Evolutionary conservation across 2,888 invertebrate species (phyloP).

Genomic region (Megastigmus dorsalis): DNA sequence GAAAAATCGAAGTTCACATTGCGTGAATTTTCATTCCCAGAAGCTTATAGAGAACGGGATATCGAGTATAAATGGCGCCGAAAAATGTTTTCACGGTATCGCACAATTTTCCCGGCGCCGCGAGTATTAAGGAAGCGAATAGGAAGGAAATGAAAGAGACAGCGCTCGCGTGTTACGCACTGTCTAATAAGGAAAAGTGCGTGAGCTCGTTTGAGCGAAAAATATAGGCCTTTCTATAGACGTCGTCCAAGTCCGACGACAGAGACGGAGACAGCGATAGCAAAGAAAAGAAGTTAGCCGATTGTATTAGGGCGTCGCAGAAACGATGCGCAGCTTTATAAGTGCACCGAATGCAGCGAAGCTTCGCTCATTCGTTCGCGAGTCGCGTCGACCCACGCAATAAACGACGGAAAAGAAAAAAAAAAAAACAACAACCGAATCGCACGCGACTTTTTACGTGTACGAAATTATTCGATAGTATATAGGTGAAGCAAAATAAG

Average conservation of each 20-base stretch:
- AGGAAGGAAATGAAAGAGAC: constrained; percentile 15
- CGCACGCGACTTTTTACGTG: too few species aligned
- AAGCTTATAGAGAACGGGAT: too few species aligned
- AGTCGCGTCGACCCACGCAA: too few species aligned
- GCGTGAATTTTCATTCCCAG: too few species aligned
- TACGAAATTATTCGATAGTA: not conserved
- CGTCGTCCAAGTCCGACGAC: too few species aligned
- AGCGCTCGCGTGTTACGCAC: constrained; percentile 36
- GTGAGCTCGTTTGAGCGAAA: constrained; percentile 49
- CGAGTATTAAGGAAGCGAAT: constrained; percentile 9
- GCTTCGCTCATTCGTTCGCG: constrained; percentile 5
- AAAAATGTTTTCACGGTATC: too few species aligned
- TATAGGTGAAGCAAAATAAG: not conserved
- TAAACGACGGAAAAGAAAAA: not conserved
- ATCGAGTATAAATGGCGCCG: too few species aligned
- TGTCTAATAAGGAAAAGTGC: constrained; percentile 46
- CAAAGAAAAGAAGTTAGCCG: constrained; percentile 1
- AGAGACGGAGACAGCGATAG: constrained; percentile 13
- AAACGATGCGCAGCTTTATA: constrained; percentile 40
- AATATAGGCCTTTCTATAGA: constrained; percentile 38
- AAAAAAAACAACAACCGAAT: too few species aligned
- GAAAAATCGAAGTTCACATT: too few species aligned
- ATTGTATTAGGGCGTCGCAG: constrained; percentile 34
- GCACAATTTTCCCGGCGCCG: too few species aligned
- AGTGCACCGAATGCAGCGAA: constrained; percentile 8